Evolutionary conservation across 2,888 invertebrate species (phyloP).

Genomic region (Mystacides longicornis): DNA sequence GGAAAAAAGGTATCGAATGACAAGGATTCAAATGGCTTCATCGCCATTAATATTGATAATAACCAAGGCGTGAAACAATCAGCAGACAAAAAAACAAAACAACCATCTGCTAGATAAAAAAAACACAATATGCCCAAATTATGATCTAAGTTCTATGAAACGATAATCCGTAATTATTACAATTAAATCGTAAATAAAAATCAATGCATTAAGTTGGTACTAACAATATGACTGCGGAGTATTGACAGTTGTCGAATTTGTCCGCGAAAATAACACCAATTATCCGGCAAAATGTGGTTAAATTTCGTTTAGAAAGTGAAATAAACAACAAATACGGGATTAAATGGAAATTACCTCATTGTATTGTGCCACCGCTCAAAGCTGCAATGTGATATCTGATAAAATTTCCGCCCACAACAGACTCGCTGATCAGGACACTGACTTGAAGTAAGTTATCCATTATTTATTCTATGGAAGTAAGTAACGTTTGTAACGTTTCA

Average conservation of each 20-base stretch:
- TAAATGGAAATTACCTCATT: conserved; percentile 9
- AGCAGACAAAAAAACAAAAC: too few species aligned
- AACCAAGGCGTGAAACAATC: too few species aligned
- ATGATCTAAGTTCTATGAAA: too few species aligned
- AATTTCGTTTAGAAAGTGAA: neutral
- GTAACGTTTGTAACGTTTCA: neutral
- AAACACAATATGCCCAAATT: too few species aligned
- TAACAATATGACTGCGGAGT: conserved; percentile 3
- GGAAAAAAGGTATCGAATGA: too few species aligned
- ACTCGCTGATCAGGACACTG: conserved; percentile 1
- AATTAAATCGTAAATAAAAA: neutral
- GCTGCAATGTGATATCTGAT: conserved; percentile 1
- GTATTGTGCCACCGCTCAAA: conserved; percentile 4
- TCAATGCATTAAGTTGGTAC: conserved; percentile 18
- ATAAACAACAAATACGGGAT: neutral
- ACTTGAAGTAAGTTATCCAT: conserved; percentile 10
- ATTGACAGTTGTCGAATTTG: conserved; percentile 11
- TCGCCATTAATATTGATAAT: too few species aligned
- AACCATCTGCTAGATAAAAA: too few species aligned
- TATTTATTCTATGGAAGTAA: conserved; percentile 9
- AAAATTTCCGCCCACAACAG: neutral
- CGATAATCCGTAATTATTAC: too few species aligned
- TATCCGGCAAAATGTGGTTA: neutral
- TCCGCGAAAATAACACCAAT: neutral
- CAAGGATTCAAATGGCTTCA: too few species aligned